A percentile compares a stretch with the other conserved stretches of the same genome.
Evolutionary conservation across 2,113 vertebrate species (phyloP).

Genomic region (Notechis scutatus): DNA sequence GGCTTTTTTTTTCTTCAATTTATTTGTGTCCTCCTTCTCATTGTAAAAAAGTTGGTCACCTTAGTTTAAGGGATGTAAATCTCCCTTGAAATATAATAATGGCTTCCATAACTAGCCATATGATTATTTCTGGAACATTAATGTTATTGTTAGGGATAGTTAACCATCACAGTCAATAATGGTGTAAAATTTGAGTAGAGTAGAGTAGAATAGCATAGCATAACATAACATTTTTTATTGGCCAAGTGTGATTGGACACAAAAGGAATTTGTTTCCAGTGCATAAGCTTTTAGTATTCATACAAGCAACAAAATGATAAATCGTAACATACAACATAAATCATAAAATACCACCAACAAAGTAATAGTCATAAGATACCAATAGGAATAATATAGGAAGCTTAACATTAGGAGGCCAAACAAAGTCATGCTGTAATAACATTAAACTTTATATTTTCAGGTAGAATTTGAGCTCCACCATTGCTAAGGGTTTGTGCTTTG

Average conservation of each 20-base stretch:
- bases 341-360: neutral
- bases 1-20: too few species aligned
- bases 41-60: too few species aligned
- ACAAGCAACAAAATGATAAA: neutral
- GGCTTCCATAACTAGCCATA: neutral
- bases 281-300: neutral
- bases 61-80: neutral
- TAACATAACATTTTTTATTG: too few species aligned
- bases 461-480: neutral
- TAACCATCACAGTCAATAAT: neutral
- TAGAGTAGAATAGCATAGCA: too few species aligned
- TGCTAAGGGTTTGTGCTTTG: neutral
- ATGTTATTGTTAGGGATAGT: neutral
- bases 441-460: neutral
- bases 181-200: neutral
- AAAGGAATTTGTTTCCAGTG: neutral
- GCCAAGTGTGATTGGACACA: neutral
- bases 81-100: neutral
- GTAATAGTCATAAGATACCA: neutral
- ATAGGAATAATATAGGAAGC: fast-evolving
- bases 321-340: neutral
- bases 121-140: neutral
- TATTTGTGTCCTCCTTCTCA: too few species aligned
- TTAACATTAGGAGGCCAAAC: neutral
- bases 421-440: neutral